A percentile compares a stretch with the other conserved stretches of the same genome.
Evolutionary conservation across 2,888 invertebrate species (phyloP).

Genomic region (Blera fallax): DNA sequence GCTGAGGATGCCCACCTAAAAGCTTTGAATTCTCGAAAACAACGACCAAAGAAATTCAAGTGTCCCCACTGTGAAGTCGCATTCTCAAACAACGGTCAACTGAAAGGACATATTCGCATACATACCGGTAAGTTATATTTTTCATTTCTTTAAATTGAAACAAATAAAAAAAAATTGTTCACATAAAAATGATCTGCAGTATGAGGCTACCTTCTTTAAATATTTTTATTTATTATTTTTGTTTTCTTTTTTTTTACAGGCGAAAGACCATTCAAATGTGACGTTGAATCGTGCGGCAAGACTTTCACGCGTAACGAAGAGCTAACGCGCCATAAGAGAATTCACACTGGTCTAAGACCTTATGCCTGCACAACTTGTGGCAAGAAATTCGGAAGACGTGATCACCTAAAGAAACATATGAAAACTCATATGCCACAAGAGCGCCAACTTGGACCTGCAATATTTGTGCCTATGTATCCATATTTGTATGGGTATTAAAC

Average conservation of each 20-base stretch:
- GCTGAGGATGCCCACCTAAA: conserved; percentile 88
- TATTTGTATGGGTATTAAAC: conserved; percentile 84
- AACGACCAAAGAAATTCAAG: conserved; percentile 94
- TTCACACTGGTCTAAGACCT: conserved; percentile 93
- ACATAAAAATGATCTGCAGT: not conserved
- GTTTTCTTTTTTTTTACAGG: conserved; percentile 82
- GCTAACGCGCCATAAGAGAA: conserved; percentile 93
- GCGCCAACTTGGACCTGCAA: conserved; percentile 85
- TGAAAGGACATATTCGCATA: conserved; percentile 95
- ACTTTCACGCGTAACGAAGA: conserved; percentile 96
- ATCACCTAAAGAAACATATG: conserved; percentile 96
- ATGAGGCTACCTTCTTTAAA: not conserved
- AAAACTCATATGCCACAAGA: conserved; percentile 89
- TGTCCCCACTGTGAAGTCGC: conserved; percentile 95
- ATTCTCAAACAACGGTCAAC: conserved; percentile 96
- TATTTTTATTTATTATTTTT: not conserved
- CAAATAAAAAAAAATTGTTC: no score
- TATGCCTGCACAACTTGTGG: conserved; percentile 94
- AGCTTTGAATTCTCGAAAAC: conserved; percentile 86
- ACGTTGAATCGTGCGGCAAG: conserved; percentile 92
- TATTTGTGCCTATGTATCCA: conserved; percentile 85
- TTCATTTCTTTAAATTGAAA: not conserved
- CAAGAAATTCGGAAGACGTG: conserved; percentile 95
- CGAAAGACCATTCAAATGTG: conserved; percentile 94
- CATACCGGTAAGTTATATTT: conserved; percentile 87